Base-by-base conservation (phyloP, 2,113 vertebrate genomes). In the Columba janthina region DNA sequence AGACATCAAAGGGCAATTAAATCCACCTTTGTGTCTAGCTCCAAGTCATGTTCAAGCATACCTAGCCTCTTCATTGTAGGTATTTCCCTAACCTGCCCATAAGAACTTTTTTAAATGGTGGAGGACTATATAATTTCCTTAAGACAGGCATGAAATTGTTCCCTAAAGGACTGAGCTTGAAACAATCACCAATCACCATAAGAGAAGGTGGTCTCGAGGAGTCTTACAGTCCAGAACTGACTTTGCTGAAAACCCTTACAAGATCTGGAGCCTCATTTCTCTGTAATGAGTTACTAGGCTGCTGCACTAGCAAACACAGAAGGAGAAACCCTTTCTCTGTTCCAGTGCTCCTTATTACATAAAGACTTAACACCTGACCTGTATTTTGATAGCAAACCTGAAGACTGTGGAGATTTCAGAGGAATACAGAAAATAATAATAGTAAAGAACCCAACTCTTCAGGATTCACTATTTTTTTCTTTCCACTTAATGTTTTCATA, bases 1-100 rank as follows among this genome's bases (percentile, higher is more conserved):
- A 92, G 56, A 71, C 53, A 86, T 74, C 67, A 83, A 73, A 94
- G 12, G 34, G 18, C 53, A 91, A 88, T 84, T 86, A 93, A 96
- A 85, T 70, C 22, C 40, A 88, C 31, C 26, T 84, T 67, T 42
- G 40, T 54, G 44, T 93, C 56, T 84, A 61, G 51, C 51, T 88
- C 56, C 72, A 80, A 88, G 60, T 73, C 64, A 92, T 54, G 34
- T 70, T 86, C 51, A 70, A 58, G 22, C 31, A 62, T 11, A 70
- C 40, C 14, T 62, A 32, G 19, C 9, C 29, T 70, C 29, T 85
- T 66, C 0, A 4, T 19, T 36, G 44, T 34, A 90, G 16, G 14
- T 44, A 73, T 58, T 76, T 79, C 28, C 13, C n/a, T 80, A 40
- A 46, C 8, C 5, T 1, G 0, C 50, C 54, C 13, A 8, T 25